Percentiles rank a stretch among this genome's conserved stretches.
Conservation (phyloP, 2,888 invertebrate species). For the Ophion ventricosus region DNA sequence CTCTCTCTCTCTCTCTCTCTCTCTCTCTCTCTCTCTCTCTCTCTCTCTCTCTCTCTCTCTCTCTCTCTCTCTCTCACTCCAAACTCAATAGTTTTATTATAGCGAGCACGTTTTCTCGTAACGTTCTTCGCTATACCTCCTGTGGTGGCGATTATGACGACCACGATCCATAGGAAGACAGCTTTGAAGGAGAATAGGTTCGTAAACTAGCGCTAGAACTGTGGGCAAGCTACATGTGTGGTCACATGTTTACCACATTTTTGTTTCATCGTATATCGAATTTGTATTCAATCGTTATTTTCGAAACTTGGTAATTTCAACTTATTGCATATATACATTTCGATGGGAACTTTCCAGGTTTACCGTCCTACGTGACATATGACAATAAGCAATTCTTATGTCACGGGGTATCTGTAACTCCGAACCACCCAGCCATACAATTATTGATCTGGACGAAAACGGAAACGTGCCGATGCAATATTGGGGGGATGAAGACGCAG, state of each 20-base stretch:
- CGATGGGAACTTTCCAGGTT: not conserved
- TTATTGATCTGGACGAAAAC: too few species aligned
- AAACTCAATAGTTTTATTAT: conserved; percentile 79
- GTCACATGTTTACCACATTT: conserved; percentile 13
- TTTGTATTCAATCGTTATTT: conserved; percentile 27
- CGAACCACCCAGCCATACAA: too few species aligned
- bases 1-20: not conserved
- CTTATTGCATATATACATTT: not conserved
- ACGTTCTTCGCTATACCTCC: conserved; percentile 52
- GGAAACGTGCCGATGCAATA: too few species aligned
- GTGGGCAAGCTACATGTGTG: not conserved
- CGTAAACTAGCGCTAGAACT: not conserved
- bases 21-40: not conserved
- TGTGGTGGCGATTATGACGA: conserved; percentile 49
- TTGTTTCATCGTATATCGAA: conserved; percentile 11
- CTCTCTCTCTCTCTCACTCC: conserved; percentile 1
- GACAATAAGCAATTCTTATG: too few species aligned
- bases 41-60: not conserved
- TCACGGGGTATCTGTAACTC: too few species aligned
- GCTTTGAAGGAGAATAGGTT: conserved; percentile 2
- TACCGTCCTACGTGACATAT: not conserved
- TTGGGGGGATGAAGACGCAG: too few species aligned
- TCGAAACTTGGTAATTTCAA: not conserved
- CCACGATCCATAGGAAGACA: conserved; percentile 51
- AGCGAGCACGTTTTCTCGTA: conserved; percentile 72